Percentiles rank a stretch among this genome's conserved stretches.
Evolutionary conservation across 2,113 vertebrate genomes (phyloP).

Genomic region (Gambusia affinis): DNA sequence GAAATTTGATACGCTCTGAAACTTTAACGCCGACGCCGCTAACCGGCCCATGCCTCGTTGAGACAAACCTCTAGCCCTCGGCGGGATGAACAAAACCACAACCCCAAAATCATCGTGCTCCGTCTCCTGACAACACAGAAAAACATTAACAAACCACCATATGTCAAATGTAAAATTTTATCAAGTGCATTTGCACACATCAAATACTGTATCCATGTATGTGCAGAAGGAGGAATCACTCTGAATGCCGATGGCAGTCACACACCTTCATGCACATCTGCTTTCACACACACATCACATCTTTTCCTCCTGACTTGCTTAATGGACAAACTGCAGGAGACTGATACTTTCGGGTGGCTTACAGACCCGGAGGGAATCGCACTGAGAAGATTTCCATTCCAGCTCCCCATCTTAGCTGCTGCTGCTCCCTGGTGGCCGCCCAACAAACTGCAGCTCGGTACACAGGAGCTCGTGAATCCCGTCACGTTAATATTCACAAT

Average conservation of each 20-base stretch:
- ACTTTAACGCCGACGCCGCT: background rate
- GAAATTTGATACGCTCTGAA: background rate
- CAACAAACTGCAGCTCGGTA: conserved; percentile 32
- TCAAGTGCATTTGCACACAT: conserved; percentile 18
- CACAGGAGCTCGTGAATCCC: background rate
- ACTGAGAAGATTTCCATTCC: conserved; percentile 25
- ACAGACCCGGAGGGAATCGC: conserved; percentile 53
- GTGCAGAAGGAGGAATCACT: conserved; percentile 27
- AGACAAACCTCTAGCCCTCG: conserved; percentile 20
- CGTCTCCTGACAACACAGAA: conserved; percentile 4
- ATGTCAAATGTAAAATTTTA: conserved; percentile 12
- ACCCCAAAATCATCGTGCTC: background rate
- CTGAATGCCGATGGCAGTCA: conserved; percentile 19
- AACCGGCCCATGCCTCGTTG: background rate
- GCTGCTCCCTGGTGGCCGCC: conserved; percentile 63
- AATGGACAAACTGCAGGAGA: conserved; percentile 57
- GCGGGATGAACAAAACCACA: conserved; percentile 32
- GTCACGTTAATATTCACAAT: conserved; percentile 3
- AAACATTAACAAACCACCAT: conserved; percentile 5
- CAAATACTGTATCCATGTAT: conserved; percentile 57
- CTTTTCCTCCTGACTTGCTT: conserved; percentile 49
- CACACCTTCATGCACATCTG: conserved; percentile 28
- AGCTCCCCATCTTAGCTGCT: conserved; percentile 21
- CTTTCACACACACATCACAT: background rate
- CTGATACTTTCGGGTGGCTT: conserved; percentile 60